phyloP scores from a whole-genome alignment of 2,888 invertebrate genomes.

The Coleophora flavipennella region DNA sequence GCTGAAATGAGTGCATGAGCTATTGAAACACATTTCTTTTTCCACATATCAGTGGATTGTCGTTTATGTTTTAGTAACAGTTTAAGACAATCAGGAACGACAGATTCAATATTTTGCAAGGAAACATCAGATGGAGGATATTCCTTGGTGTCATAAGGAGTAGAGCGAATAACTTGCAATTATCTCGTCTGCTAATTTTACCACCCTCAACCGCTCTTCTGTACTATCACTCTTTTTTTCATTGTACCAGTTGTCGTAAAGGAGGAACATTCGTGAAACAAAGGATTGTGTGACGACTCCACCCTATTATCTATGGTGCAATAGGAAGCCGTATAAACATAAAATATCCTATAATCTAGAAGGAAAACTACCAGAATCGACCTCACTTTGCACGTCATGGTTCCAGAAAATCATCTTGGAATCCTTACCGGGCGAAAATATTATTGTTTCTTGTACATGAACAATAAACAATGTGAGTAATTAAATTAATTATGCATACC shows the following conservation, averaged over 20 bases:
- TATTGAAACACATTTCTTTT: neutral
- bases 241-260: neutral
- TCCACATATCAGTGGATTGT: neutral
- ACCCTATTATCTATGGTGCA: too few species aligned
- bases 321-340: too few species aligned
- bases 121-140: neutral
- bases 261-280: neutral
- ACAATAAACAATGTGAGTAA: too few species aligned
- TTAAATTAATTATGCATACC: too few species aligned
- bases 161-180: neutral
- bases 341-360: too few species aligned
- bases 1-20: neutral
- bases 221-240: neutral
- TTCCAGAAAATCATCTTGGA: too few species aligned
- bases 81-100: neutral
- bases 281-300: neutral
- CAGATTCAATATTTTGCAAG: neutral
- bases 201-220: neutral
- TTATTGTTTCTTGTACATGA: too few species aligned
- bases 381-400: too few species aligned
- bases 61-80: neutral
- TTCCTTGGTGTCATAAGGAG: neutral
- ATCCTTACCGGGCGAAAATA: too few species aligned
- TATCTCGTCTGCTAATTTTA: neutral
- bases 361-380: too few species aligned